phyloP scores from a whole-genome alignment of 2,888 invertebrate genomes.

The Plemyria rubiginata region DNA sequence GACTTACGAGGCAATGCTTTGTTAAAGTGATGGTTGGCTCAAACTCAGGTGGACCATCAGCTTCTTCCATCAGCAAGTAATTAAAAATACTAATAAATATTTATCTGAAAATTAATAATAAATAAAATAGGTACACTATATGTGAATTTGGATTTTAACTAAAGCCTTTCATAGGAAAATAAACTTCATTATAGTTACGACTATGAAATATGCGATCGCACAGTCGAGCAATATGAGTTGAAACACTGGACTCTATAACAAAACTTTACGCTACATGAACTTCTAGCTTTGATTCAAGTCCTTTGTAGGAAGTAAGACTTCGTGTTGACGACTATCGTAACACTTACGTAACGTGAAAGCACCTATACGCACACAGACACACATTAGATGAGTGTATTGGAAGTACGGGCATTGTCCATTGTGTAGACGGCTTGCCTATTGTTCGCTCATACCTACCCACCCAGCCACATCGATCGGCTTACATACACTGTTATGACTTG shows the following conservation, averaged over 20 bases:
- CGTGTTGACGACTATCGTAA: constrained; percentile 44
- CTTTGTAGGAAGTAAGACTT: constrained; percentile 44
- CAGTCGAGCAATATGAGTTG: constrained; percentile 15
- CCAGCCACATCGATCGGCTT: constrained; percentile 65
- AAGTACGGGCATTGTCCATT: constrained; percentile 80
- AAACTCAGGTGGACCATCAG: too few species aligned
- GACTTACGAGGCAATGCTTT: too few species aligned
- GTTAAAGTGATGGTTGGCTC: too few species aligned
- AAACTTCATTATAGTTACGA: too few species aligned
- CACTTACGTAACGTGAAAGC: constrained; percentile 65
- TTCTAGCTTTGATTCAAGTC: constrained; percentile 34
- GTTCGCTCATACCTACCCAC: constrained; percentile 68
- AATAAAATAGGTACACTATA: too few species aligned
- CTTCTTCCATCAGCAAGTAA: too few species aligned
- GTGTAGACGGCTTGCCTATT: constrained; percentile 77
- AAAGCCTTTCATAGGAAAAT: too few species aligned
- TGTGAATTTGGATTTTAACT: too few species aligned
- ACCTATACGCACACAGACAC: constrained; percentile 65
- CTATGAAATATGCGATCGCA: too few species aligned
- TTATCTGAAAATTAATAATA: too few species aligned
- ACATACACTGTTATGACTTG: constrained; percentile 68
- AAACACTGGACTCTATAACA: constrained; percentile 34
- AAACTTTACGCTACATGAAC: constrained; percentile 37
- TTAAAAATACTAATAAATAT: too few species aligned
- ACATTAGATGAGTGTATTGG: constrained; percentile 73